Conservation (phyloP, 2,113 vertebrate species). For the Tamias sibiricus region DNA sequence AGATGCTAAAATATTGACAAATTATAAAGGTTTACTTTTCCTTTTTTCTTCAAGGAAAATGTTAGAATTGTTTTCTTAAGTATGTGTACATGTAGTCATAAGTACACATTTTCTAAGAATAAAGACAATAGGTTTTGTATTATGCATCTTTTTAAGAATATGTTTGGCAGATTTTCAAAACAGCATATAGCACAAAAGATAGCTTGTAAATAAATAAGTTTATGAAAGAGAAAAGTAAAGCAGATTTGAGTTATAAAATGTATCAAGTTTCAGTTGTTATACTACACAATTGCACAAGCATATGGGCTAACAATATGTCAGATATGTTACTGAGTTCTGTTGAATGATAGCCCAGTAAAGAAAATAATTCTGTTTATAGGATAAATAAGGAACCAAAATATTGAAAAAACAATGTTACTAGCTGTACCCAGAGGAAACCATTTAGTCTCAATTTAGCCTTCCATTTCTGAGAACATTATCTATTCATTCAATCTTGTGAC, state of each 20-base stretch:
- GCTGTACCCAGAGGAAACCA: not conserved
- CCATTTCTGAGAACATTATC: not conserved
- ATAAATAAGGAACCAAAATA: constrained; percentile 18
- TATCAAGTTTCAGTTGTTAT: not conserved
- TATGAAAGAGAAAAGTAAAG: not conserved
- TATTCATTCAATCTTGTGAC: not conserved
- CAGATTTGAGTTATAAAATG: not conserved
- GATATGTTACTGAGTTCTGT: not conserved
- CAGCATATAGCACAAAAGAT: not conserved
- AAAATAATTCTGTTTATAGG: not conserved
- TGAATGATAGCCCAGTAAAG: constrained; percentile 11
- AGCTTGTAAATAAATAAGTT: not conserved
- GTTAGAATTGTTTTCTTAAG: not conserved
- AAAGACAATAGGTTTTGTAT: not conserved
- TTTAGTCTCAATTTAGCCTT: not conserved
- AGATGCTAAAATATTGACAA: not conserved
- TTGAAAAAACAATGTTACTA: constrained; percentile 33
- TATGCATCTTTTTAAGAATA: not conserved
- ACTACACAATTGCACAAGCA: not conserved
- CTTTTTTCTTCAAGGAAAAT: not conserved
- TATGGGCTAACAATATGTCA: not conserved
- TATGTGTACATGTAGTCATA: not conserved
- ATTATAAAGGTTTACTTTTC: not conserved
- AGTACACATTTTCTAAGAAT: not conserved
- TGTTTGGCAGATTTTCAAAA: not conserved